Conservation (phyloP, 2,888 invertebrate genomes). For the Amblyjoppa proteus region DNA sequence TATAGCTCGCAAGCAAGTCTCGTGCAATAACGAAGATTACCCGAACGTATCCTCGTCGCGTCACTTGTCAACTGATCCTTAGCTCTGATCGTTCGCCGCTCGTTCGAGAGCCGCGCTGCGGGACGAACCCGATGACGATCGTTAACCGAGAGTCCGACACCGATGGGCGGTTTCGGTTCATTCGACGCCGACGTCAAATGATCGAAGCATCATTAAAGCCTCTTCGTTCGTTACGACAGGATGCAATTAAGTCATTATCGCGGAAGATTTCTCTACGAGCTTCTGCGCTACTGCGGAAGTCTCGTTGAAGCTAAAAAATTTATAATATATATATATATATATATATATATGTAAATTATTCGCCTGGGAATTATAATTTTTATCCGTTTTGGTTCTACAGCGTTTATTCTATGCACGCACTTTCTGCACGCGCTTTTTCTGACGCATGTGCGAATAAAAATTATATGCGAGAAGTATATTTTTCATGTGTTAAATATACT, state of each 20-base stretch:
- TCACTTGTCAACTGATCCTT: constrained; percentile 13
- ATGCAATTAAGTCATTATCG: background rate
- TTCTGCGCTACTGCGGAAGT: background rate
- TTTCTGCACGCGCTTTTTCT: no score
- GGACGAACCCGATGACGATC: background rate
- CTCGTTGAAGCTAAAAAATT: background rate
- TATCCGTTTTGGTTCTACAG: no score
- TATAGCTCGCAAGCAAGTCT: background rate
- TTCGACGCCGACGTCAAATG: background rate
- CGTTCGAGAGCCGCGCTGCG: background rate
- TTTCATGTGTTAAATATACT: no score
- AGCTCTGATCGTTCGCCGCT: background rate
- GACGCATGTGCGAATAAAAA: no score
- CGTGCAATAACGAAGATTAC: background rate
- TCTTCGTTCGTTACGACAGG: background rate
- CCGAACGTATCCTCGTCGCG: background rate
- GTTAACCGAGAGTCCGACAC: background rate
- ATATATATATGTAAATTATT: no score
- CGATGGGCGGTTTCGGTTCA: background rate
- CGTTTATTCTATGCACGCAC: no score
- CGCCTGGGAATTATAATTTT: no score
- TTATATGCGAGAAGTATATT: no score
- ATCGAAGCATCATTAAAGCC: background rate
- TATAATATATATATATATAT: no score
- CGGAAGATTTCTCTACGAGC: background rate